A percentile compares a stretch with the other conserved stretches of the same genome.
phyloP scores from a whole-genome alignment of 2,888 invertebrate species.

The Calliphora vomitoria region DNA sequence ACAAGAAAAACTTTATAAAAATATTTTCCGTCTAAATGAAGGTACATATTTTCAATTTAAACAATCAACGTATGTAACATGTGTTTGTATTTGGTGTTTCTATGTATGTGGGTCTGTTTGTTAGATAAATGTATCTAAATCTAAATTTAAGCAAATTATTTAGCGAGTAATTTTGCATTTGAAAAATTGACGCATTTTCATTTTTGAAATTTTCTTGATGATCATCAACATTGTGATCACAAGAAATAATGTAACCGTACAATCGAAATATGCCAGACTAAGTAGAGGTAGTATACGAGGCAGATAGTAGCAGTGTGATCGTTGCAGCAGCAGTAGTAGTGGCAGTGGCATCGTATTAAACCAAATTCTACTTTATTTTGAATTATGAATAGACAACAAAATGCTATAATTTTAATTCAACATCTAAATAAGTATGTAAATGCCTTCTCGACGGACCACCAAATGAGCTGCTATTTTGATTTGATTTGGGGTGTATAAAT shows the following conservation, averaged over 20 bases:
- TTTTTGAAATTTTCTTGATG: conserved; percentile 67
- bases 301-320: not conserved
- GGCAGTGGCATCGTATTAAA: conserved; percentile 30
- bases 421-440: not conserved
- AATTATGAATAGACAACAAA: conserved; percentile 52
- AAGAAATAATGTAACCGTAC: conserved; percentile 14
- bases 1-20: conserved; percentile 1
- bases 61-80: conserved; percentile 17
- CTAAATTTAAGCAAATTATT: conserved; percentile 79
- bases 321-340: conserved; percentile 31
- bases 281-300: conserved; percentile 4
- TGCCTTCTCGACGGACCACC: conserved; percentile 21
- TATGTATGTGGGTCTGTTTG: not conserved
- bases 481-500: conserved; percentile 60
- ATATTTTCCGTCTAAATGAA: not conserved
- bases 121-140: conserved; percentile 68
- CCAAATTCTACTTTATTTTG: conserved; percentile 23
- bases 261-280: conserved; percentile 20
- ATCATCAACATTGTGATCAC: conserved; percentile 48
- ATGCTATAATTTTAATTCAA: conserved; percentile 34
- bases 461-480: conserved; percentile 46
- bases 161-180: conserved; percentile 82
- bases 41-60: conserved; percentile 30
- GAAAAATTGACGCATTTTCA: conserved; percentile 76
- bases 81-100: not conserved